A percentile compares a stretch with the other conserved stretches of the same genome.
phyloP scores from a whole-genome alignment of 2,888 invertebrate genomes.

The Apantesis nais region DNA sequence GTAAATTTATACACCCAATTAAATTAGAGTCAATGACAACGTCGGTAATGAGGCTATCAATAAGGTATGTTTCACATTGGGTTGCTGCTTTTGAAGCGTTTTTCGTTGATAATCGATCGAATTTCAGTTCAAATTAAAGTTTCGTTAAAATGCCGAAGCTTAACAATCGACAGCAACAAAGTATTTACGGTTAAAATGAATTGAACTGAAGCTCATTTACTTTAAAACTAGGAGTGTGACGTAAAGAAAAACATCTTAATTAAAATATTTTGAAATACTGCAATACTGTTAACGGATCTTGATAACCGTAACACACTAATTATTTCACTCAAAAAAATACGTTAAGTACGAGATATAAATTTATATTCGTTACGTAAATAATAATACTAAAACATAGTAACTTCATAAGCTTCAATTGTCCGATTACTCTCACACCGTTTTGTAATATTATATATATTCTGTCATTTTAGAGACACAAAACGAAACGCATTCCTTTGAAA shows the following conservation, averaged over 20 bases:
- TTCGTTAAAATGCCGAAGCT: slow-evolving; percentile 73
- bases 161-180: slow-evolving; percentile 59
- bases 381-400: slow-evolving; percentile 36
- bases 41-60: slow-evolving; percentile 71
- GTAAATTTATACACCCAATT: slow-evolving; percentile 72
- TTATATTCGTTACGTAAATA: slow-evolving; percentile 37
- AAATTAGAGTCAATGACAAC: slow-evolving; percentile 69
- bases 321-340: background rate
- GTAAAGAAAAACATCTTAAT: slow-evolving; percentile 70
- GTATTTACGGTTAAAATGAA: slow-evolving; percentile 73
- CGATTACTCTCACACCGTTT: slow-evolving; percentile 38
- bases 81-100: slow-evolving; percentile 48
- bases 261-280: slow-evolving; percentile 74
- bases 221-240: slow-evolving; percentile 60
- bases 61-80: slow-evolving; percentile 58
- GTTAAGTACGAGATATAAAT: slow-evolving; percentile 37
- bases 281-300: slow-evolving; percentile 31
- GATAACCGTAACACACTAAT: background rate
- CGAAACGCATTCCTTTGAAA: slow-evolving; percentile 39
- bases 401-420: slow-evolving; percentile 36
- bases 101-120: slow-evolving; percentile 63
- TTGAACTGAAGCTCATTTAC: slow-evolving; percentile 66
- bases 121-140: slow-evolving; percentile 71
- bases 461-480: slow-evolving; percentile 31
- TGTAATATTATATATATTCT: slow-evolving; percentile 40